phyloP scores from a whole-genome alignment of 1,140 invertebrate genomes.

The Teleogryllus occipitalis region DNA sequence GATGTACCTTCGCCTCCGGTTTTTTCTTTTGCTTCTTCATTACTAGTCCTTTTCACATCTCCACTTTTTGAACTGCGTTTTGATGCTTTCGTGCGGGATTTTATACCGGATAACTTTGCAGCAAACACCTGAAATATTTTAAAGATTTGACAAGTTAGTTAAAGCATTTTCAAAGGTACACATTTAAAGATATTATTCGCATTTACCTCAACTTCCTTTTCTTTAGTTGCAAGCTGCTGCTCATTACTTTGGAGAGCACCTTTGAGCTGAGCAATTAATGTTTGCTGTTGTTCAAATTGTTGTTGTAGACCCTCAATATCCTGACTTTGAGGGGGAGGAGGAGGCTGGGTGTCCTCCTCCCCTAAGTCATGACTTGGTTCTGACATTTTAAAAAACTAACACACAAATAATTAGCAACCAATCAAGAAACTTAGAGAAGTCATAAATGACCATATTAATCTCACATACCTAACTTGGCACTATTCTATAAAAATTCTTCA shows the following conservation, averaged over 20 bases:
- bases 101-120: slow-evolving; percentile 12
- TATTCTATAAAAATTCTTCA: neutral
- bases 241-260: slow-evolving; percentile 3
- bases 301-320: slow-evolving; percentile 6
- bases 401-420: neutral
- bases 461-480: neutral
- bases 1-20: neutral
- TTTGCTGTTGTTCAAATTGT: slow-evolving; percentile 14
- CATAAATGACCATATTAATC: neutral
- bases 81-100: slow-evolving; percentile 8
- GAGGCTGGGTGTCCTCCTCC: neutral
- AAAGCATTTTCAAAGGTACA: neutral
- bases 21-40: neutral
- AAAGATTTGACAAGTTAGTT: neutral
- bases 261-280: neutral
- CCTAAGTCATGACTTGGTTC: neutral
- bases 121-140: slow-evolving; percentile 7
- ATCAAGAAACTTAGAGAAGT: neutral
- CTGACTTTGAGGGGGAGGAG: neutral
- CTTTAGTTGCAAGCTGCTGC: neutral
- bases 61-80: neutral
- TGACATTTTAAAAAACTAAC: neutral
- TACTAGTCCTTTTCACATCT: neutral
- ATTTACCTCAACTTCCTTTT: slow-evolving; percentile 14
- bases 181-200: neutral